These are phyloP conservation scores for Gisinianus flammeolus DNA, from an alignment of 2,888 invertebrate species.

Conservation along the genomic window DNA sequence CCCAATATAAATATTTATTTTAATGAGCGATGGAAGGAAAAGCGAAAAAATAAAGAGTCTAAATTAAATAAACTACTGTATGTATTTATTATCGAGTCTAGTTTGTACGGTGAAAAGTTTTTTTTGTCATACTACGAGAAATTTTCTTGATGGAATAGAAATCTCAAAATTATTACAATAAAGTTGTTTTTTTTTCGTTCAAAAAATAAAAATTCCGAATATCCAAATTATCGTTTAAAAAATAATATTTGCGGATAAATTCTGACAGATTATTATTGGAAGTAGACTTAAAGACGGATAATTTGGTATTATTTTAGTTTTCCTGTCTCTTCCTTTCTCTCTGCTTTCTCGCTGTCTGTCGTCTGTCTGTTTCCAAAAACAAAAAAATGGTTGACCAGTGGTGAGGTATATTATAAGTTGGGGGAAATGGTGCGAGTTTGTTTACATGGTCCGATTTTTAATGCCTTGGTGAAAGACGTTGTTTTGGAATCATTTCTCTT, in stretches of 20 bases:
- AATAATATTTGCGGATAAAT: too few relatives aligned
- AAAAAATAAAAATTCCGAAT: too few relatives aligned
- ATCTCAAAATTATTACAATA: too few relatives aligned
- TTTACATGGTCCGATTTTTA: not conserved
- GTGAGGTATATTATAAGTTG: not conserved
- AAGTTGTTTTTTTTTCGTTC: too few relatives aligned
- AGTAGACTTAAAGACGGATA: constrained; percentile 1
- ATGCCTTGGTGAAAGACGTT: constrained; percentile 9
- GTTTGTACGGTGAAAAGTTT: not conserved
- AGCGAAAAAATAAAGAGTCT: constrained; percentile 2
- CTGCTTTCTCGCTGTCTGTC: too few relatives aligned
- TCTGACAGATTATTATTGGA: too few relatives aligned
- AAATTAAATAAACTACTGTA: not conserved
- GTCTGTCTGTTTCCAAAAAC: too few relatives aligned
- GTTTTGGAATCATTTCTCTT: constrained; percentile 13
- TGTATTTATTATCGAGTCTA: not conserved
- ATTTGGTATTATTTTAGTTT: not conserved
- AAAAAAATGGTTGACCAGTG: not conserved
- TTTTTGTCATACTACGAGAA: not conserved
- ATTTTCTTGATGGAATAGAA: not conserved
- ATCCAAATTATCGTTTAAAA: too few relatives aligned
- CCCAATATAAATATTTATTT: not conserved
- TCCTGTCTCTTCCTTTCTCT: not conserved
- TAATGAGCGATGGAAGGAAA: not conserved
- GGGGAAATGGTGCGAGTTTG: not conserved